Evolutionary conservation across 2,888 invertebrate species (phyloP).

Genomic region (Acronicta alni): DNA sequence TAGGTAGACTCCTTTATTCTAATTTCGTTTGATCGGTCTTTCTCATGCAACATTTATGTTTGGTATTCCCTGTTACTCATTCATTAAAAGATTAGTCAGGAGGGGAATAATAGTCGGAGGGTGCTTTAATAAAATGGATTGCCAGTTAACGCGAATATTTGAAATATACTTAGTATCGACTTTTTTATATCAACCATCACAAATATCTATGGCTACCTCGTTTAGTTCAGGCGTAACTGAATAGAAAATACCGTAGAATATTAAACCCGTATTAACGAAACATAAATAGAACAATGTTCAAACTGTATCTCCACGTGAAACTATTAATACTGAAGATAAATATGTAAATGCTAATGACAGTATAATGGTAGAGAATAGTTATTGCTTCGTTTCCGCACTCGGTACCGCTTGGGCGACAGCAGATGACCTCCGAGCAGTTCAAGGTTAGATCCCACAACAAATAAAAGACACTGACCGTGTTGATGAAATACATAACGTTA

Average conservation of each 20-base stretch:
- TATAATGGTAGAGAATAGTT: conserved; percentile 34
- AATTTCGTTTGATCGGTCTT: conserved; percentile 27
- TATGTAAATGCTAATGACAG: conserved; percentile 38
- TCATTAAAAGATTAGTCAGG: conserved; percentile 60
- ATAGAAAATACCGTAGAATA: background rate
- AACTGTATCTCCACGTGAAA: conserved; percentile 16
- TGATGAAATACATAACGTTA: conserved; percentile 19
- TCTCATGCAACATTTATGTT: conserved; percentile 59
- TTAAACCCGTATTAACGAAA: background rate
- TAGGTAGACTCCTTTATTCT: conserved; percentile 2
- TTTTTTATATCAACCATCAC: background rate
- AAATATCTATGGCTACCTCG: no score
- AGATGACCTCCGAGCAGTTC: conserved; percentile 51
- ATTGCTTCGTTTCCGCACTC: conserved; percentile 46
- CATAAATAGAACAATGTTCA: conserved; percentile 1
- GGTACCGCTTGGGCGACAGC: conserved; percentile 36
- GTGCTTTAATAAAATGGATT: conserved; percentile 52
- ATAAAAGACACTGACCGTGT: conserved; percentile 36
- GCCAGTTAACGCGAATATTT: conserved; percentile 14
- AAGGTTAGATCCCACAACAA: conserved; percentile 44
- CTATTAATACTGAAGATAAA: conserved; percentile 33
- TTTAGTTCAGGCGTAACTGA: no score
- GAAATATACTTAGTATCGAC: conserved; percentile 11
- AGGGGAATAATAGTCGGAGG: conserved; percentile 53
- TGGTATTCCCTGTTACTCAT: conserved; percentile 72